Conservation (phyloP, 2,113 vertebrate genomes). For the Tyto alba region DNA sequence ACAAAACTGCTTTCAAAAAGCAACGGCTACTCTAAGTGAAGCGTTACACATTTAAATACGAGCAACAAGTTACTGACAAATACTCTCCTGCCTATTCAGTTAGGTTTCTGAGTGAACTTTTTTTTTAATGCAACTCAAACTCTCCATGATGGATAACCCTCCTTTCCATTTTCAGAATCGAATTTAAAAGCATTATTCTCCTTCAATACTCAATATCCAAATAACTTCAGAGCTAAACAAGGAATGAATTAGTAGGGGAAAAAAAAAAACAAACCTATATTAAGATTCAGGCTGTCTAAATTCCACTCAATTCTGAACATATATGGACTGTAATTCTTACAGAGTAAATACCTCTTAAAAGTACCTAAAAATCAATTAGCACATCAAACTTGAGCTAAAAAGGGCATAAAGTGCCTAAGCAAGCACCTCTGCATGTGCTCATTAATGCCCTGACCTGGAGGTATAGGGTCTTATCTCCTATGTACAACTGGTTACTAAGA, state of each 20-base stretch:
- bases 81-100: neutral
- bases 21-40: neutral
- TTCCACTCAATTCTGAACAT: neutral
- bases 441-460: neutral
- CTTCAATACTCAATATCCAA: neutral
- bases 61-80: neutral
- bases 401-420: neutral
- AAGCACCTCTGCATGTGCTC: neutral
- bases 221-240: neutral
- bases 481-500: neutral
- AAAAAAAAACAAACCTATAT: neutral
- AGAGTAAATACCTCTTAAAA: neutral
- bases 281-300: neutral
- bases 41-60: neutral
- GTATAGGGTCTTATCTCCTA: neutral
- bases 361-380: accelerated
- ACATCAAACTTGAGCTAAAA: neutral
- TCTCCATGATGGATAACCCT: neutral
- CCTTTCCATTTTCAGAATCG: neutral
- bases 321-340: neutral
- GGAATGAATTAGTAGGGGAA: neutral
- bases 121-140: neutral
- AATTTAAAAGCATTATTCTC: neutral
- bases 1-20: neutral
- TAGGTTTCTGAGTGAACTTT: neutral